Percentiles rank a stretch among this genome's conserved stretches.
These are phyloP conservation scores for Belgica antarctica DNA, from an alignment of 2,888 invertebrate genomes.

Conservation along the genomic window DNA sequence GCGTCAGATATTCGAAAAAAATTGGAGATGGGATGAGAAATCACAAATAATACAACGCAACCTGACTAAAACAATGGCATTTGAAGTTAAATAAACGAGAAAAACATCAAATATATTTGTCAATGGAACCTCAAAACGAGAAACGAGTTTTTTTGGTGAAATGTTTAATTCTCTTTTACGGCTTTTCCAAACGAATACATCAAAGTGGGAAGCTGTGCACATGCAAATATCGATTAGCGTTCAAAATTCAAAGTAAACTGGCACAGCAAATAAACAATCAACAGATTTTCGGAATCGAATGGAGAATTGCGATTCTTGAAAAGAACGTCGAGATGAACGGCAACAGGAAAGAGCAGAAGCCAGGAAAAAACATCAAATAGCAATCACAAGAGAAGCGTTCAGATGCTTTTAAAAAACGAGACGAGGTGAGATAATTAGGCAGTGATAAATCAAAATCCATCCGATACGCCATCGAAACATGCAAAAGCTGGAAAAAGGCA, in stretches of 20 bases:
- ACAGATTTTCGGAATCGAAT: too few relatives aligned
- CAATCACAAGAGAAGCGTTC: constrained; percentile 30
- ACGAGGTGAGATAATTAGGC: constrained; percentile 43
- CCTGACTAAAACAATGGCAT: constrained; percentile 20
- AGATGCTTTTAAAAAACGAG: constrained; percentile 11
- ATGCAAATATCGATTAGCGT: constrained; percentile 7
- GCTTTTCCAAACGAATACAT: not conserved
- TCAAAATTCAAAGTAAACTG: constrained; percentile 16
- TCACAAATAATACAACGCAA: not conserved
- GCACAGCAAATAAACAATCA: constrained; percentile 39
- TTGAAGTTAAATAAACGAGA: constrained; percentile 11
- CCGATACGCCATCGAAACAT: constrained; percentile 32
- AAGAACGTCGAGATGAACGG: constrained; percentile 2
- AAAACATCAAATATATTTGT: constrained; percentile 39
- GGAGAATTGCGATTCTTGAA: constrained; percentile 20
- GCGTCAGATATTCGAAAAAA: constrained; percentile 31
- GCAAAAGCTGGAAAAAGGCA: not conserved
- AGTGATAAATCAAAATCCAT: constrained; percentile 40
- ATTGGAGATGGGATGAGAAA: not conserved
- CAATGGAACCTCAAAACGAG: constrained; percentile 22
- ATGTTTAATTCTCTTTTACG: constrained; percentile 2
- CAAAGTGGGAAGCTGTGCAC: not conserved
- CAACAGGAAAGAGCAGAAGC: constrained; percentile 37
- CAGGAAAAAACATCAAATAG: constrained; percentile 35
- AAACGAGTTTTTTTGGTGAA: not conserved